Evolutionary conservation across 1,140 invertebrate species (phyloP).

Genomic region (Psilanteris sp.): DNA sequence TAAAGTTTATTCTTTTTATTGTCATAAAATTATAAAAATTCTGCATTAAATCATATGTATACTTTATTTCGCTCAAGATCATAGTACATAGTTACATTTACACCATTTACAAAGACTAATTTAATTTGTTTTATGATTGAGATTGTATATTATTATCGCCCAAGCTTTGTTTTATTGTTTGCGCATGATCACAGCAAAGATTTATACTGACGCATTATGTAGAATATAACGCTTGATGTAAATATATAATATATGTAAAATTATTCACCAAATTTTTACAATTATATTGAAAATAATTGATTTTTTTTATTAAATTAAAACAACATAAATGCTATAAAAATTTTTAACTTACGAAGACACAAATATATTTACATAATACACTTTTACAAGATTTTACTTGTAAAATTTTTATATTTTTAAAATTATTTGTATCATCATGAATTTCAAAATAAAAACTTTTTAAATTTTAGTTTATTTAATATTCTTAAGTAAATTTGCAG

Average conservation of each 20-base stretch:
- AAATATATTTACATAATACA: too few species aligned
- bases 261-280: slow-evolving; percentile 13
- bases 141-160: slow-evolving; percentile 64
- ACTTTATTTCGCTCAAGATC: slow-evolving; percentile 70
- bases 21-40: background rate
- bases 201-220: slow-evolving; percentile 41
- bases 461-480: background rate
- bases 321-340: too few species aligned
- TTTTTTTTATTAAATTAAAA: slow-evolving; percentile 1
- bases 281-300: background rate
- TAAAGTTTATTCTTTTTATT: too few species aligned
- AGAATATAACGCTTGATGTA: slow-evolving; percentile 20
- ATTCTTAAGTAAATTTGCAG: background rate
- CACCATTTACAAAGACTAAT: slow-evolving; percentile 75
- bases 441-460: too few species aligned
- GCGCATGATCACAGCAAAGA: slow-evolving; percentile 47
- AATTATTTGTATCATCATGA: too few species aligned
- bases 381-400: too few species aligned
- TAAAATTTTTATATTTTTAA: too few species aligned
- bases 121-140: slow-evolving; percentile 64
- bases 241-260: slow-evolving; percentile 9
- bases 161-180: slow-evolving; percentile 32
- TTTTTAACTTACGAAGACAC: too few species aligned
- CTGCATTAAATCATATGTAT: slow-evolving; percentile 67
- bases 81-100: slow-evolving; percentile 76